Evolutionary conservation across 2,888 invertebrate genomes (phyloP).

Genomic region (Entomobrya multifasciata): DNA sequence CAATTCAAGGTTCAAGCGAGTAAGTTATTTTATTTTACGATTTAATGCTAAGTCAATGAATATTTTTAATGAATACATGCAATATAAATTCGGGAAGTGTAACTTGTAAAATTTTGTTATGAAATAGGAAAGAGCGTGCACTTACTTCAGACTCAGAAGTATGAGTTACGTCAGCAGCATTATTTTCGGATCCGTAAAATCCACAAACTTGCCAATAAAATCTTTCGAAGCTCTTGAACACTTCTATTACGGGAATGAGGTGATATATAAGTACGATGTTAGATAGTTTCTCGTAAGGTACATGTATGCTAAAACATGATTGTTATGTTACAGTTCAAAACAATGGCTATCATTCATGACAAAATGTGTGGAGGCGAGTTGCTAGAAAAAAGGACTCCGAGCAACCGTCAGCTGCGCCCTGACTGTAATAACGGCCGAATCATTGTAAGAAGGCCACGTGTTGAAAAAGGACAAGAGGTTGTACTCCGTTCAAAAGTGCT

Average conservation of each 20-base stretch:
- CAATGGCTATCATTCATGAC: background rate
- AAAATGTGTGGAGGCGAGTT: background rate
- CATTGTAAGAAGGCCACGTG: constrained; percentile 49
- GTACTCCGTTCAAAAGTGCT: background rate
- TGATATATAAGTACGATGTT: background rate
- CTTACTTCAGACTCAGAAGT: too few species aligned
- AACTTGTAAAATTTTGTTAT: too few species aligned
- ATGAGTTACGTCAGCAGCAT: too few species aligned
- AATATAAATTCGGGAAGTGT: too few species aligned
- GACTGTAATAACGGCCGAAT: constrained; percentile 72
- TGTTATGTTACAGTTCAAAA: background rate
- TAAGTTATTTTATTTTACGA: background rate
- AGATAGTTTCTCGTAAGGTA: background rate
- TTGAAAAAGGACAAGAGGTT: too few species aligned
- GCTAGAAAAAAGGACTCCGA: background rate
- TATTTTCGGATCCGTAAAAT: background rate
- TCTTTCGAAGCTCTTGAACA: too few species aligned
- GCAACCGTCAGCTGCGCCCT: background rate
- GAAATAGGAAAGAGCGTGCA: too few species aligned
- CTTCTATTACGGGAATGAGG: background rate
- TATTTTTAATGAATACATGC: too few species aligned
- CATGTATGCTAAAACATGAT: background rate
- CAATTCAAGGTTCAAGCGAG: background rate
- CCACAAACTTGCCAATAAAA: background rate
- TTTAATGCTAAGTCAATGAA: too few species aligned